phyloP scores from a whole-genome alignment of 2,113 vertebrate genomes.

The Anarhynchus alexandrinus region DNA sequence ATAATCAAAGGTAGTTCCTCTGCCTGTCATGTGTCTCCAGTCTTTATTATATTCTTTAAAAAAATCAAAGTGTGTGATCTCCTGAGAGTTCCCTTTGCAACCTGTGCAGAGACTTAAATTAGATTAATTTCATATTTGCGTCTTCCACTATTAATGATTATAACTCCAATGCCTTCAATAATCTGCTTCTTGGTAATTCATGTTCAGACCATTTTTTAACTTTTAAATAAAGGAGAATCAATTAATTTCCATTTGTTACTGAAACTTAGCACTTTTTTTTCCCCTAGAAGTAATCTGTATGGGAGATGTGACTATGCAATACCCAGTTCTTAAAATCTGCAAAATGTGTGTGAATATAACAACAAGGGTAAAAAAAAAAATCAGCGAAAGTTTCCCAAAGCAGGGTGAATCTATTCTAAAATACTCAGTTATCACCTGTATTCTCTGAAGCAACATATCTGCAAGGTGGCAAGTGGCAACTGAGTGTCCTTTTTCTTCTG shows the following conservation, averaged over 20 bases:
- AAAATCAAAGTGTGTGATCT: neutral
- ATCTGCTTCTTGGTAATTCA: neutral
- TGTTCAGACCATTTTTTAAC: neutral
- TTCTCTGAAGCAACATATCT: neutral
- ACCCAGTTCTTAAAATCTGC: neutral
- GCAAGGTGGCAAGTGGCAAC: neutral
- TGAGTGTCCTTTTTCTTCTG: neutral
- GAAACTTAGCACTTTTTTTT: neutral
- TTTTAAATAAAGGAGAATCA: neutral
- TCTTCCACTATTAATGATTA: constrained; percentile 2
- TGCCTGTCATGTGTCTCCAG: neutral
- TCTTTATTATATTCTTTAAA: neutral
- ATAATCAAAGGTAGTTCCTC: neutral
- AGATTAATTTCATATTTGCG: neutral
- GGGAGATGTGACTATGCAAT: neutral
- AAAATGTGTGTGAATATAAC: neutral
- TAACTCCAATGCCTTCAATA: neutral
- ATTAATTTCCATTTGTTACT: neutral
- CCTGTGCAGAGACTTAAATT: neutral
- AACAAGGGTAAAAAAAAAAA: neutral
- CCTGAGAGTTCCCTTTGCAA: neutral
- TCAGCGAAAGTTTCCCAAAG: neutral
- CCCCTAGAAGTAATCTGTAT: neutral
- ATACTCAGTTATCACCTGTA: neutral
- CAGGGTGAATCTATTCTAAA: neutral